Evolutionary conservation across 2,888 invertebrate species (phyloP).

Genomic region (Caenorhabditis zanzibari): DNA sequence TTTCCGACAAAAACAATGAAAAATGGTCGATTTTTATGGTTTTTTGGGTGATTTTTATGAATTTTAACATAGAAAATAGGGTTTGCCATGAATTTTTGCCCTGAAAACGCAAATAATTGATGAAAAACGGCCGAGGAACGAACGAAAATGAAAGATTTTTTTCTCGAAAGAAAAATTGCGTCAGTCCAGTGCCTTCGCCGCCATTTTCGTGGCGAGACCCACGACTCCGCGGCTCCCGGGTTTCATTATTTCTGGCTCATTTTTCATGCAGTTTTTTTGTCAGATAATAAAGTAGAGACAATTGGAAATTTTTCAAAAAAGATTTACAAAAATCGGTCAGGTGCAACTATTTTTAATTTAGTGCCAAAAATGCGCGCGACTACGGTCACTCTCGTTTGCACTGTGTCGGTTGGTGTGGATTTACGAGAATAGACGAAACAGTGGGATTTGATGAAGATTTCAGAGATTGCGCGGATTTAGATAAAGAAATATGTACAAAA

Average conservation of each 20-base stretch:
- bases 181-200: slow-evolving; percentile 44
- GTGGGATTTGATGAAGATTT: no score
- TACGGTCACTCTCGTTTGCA: slow-evolving; percentile 62
- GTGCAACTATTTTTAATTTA: not conserved
- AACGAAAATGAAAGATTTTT: not conserved
- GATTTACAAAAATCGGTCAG: not conserved
- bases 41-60: not conserved
- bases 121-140: not conserved
- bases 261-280: not conserved
- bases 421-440: slow-evolving; percentile 32
- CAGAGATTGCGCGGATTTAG: no score
- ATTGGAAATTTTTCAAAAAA: not conserved
- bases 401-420: slow-evolving; percentile 45
- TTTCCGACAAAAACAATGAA: no score
- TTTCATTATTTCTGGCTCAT: not conserved
- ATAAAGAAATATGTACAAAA: no score
- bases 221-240: not conserved
- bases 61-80: not conserved
- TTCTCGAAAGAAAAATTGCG: slow-evolving; percentile 22
- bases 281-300: not conserved
- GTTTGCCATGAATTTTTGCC: not conserved
- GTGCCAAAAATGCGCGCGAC: not conserved
- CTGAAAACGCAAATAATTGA: not conserved
- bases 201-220: slow-evolving; percentile 63
- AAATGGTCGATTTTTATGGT: no score